Evolutionary conservation across 2,113 vertebrate species (phyloP).

Genomic region (Scomber scombrus): DNA sequence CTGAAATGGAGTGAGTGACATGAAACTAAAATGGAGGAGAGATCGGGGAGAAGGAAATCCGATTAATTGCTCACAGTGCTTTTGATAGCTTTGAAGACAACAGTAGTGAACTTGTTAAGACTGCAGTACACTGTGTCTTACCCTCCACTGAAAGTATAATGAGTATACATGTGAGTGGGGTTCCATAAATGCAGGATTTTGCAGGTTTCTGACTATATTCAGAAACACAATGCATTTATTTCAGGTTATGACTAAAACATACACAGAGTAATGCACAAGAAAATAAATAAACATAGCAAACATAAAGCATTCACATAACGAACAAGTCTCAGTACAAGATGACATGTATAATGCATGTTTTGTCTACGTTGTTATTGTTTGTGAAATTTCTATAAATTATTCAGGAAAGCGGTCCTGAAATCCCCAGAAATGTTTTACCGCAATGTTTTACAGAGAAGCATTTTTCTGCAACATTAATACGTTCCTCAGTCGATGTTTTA

Average conservation of each 20-base stretch:
- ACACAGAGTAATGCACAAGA: slow-evolving; percentile 24
- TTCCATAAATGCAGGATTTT: slow-evolving; percentile 5
- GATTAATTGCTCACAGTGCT: slow-evolving; percentile 66
- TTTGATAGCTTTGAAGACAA: slow-evolving; percentile 55
- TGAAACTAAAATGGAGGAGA: slow-evolving; percentile 65
- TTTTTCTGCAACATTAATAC: slow-evolving; percentile 72
- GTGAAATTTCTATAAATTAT: slow-evolving; percentile 78
- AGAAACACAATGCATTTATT: slow-evolving; percentile 7
- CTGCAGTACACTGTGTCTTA: slow-evolving; percentile 22
- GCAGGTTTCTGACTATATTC: slow-evolving; percentile 7
- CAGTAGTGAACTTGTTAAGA: slow-evolving; percentile 45
- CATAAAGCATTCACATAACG: slow-evolving; percentile 27
- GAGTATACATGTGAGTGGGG: background rate
- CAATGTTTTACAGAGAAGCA: slow-evolving; percentile 70
- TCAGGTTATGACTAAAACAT: slow-evolving; percentile 35
- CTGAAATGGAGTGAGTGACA: slow-evolving; percentile 72
- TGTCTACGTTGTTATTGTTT: slow-evolving; percentile 73
- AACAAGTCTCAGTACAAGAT: slow-evolving; percentile 50
- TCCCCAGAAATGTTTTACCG: slow-evolving; percentile 72
- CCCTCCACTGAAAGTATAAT: background rate
- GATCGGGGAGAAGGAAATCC: slow-evolving; percentile 64
- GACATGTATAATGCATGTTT: slow-evolving; percentile 73
- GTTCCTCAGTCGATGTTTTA: slow-evolving; percentile 57
- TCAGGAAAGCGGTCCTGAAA: slow-evolving; percentile 68
- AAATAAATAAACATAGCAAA: slow-evolving; percentile 49